phyloP scores from a whole-genome alignment of 1,140 invertebrate genomes.

The Trissolcus basalis region DNA sequence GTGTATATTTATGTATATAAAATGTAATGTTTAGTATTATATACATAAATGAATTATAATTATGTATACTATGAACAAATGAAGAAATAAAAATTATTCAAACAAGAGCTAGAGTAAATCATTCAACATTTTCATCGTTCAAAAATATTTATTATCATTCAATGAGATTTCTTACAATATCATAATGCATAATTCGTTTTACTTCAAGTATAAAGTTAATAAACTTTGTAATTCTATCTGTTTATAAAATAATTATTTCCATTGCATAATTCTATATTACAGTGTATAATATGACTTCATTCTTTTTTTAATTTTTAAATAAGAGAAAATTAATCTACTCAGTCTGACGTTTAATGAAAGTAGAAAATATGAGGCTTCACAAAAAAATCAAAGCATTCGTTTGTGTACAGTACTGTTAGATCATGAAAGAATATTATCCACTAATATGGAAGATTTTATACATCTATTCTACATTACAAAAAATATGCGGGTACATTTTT shows the following conservation, averaged over 20 bases:
- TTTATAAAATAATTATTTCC: no score
- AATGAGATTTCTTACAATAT: neutral
- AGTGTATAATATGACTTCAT: neutral
- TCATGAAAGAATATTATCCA: neutral
- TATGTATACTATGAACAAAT: conserved; percentile 29
- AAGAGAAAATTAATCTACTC: no score
- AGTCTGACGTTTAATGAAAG: no score
- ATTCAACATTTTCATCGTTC: neutral
- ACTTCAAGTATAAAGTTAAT: neutral
- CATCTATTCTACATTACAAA: conserved; percentile 23
- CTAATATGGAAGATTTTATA: conserved; percentile 8
- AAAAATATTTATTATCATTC: neutral
- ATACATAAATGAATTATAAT: conserved; percentile 25
- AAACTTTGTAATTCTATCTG: neutral
- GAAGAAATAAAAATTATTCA: conserved; percentile 25
- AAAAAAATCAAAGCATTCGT: neutral
- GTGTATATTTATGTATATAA: conserved; percentile 44
- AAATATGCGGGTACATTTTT: conserved; percentile 28
- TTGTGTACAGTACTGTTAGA: no score
- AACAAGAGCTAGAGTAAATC: neutral
- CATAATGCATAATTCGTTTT: neutral
- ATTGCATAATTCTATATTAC: neutral
- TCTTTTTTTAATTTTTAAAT: neutral
- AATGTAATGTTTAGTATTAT: conserved; percentile 32
- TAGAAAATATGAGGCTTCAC: no score